A percentile compares a stretch with the other conserved stretches of the same genome.
Evolutionary conservation across 1,140 invertebrate genomes (phyloP).

Genomic region (Trachelipus rathkii): DNA sequence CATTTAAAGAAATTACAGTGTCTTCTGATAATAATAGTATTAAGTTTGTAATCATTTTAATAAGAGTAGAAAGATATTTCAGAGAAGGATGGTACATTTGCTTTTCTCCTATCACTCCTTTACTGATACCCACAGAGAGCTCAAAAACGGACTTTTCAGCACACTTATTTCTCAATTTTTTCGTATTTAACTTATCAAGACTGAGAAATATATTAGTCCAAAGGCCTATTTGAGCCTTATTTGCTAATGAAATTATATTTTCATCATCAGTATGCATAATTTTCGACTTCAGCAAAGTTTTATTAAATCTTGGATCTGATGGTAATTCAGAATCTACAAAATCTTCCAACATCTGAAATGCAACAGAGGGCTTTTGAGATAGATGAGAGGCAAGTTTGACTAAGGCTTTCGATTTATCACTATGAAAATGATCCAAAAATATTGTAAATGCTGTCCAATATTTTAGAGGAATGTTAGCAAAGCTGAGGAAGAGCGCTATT

Average conservation of each 20-base stretch:
- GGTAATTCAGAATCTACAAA: background rate
- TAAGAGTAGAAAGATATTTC: conserved; percentile 21
- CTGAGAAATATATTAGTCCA: background rate
- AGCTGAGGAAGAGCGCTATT: background rate
- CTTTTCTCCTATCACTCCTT: conserved; percentile 26
- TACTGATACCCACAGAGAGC: conserved; percentile 30
- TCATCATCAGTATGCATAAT: background rate
- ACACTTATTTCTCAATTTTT: too few relatives aligned
- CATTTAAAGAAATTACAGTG: conserved; percentile 17
- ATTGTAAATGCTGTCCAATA: background rate
- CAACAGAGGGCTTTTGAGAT: background rate
- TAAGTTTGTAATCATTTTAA: conserved; percentile 19
- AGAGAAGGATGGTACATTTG: conserved; percentile 27
- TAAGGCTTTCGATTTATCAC: background rate
- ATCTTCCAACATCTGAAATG: background rate
- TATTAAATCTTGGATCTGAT: background rate
- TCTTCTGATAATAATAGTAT: conserved; percentile 20
- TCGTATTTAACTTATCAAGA: too few relatives aligned
- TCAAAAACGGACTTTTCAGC: conserved; percentile 21
- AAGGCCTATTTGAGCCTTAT: background rate
- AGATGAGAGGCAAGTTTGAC: background rate
- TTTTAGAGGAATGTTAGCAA: background rate
- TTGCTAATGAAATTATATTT: background rate
- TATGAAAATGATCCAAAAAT: conserved; percentile 1
- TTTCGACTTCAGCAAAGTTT: background rate